phyloP scores from a whole-genome alignment of 2,113 vertebrate species.

The Chinchilla lanigera region DNA sequence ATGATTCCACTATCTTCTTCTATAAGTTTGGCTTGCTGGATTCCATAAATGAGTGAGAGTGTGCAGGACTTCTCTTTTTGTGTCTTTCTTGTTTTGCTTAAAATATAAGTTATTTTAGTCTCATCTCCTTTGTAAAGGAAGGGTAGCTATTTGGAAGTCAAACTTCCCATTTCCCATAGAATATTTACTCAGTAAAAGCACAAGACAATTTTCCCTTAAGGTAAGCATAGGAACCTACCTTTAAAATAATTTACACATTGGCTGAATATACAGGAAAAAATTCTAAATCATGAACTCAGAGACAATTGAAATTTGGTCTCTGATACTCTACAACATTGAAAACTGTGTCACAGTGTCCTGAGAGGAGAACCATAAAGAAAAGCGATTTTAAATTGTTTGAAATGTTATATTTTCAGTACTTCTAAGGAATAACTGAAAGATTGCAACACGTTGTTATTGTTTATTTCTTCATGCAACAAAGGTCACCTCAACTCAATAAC shows the following conservation, averaged over 20 bases:
- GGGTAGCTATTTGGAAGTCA: not conserved
- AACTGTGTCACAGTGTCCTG: constrained; percentile 23
- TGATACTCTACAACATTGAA: constrained; percentile 50
- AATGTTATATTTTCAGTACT: constrained; percentile 43
- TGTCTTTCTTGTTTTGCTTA: not conserved
- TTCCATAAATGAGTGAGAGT: not conserved
- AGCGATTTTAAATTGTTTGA: constrained; percentile 48
- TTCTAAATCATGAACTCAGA: not conserved
- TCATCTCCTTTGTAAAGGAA: not conserved
- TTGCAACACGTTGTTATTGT: constrained; percentile 31
- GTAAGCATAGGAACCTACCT: not conserved
- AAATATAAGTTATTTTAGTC: constrained; percentile 9
- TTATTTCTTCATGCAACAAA: constrained; percentile 21
- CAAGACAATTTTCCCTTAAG: constrained; percentile 32
- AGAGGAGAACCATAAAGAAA: not conserved
- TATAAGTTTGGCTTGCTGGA: not conserved
- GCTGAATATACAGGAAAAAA: constrained; percentile 42
- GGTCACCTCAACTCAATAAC: not conserved
- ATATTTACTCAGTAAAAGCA: constrained; percentile 6
- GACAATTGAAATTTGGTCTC: constrained; percentile 47
- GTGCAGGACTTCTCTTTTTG: not conserved
- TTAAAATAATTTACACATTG: constrained; percentile 37
- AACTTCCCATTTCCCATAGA: not conserved
- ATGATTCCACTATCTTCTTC: not conserved
- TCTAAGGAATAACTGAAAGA: constrained; percentile 29